These are phyloP conservation scores for Lingula anatina DNA, from an alignment of 2,888 invertebrate genomes.

Conservation along the genomic window DNA sequence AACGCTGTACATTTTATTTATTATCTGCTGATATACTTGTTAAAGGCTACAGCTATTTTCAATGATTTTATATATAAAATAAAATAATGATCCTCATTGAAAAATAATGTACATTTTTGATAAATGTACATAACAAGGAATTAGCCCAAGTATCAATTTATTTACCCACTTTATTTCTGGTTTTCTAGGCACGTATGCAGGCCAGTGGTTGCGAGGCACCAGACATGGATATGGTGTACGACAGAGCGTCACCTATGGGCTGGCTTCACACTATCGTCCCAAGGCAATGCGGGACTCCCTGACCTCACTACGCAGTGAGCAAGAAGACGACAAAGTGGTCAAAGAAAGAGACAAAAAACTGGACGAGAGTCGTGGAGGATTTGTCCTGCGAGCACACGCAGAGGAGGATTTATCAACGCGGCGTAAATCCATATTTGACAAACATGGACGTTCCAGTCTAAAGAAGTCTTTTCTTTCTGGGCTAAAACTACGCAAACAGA, in stretches of 20 bases:
- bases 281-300: constrained; percentile 51
- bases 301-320: constrained; percentile 53
- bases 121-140: too few relatives aligned
- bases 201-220: constrained; percentile 98
- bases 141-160: too few relatives aligned
- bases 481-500: constrained; percentile 63
- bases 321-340: constrained; percentile 51
- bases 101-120: too few relatives aligned
- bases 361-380: constrained; percentile 94
- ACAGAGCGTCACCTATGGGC: constrained; percentile 92
- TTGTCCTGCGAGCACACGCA: constrained; percentile 90
- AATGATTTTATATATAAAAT: too few relatives aligned
- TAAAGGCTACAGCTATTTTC: too few relatives aligned
- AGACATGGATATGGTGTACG: constrained; percentile 99
- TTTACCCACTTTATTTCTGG: constrained; percentile 1
- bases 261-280: constrained; percentile 79
- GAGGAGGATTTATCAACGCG: constrained; percentile 77
- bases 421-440: constrained; percentile 55
- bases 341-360: constrained; percentile 55
- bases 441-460: constrained; percentile 41
- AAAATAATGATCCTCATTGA: too few relatives aligned
- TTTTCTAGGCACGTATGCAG: constrained; percentile 63
- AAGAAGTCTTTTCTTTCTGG: constrained; percentile 42
- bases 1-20: too few relatives aligned
- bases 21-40: too few relatives aligned